phyloP scores from a whole-genome alignment of 2,797 vertebrate species.

The Rhyacichthys aspro region DNA sequence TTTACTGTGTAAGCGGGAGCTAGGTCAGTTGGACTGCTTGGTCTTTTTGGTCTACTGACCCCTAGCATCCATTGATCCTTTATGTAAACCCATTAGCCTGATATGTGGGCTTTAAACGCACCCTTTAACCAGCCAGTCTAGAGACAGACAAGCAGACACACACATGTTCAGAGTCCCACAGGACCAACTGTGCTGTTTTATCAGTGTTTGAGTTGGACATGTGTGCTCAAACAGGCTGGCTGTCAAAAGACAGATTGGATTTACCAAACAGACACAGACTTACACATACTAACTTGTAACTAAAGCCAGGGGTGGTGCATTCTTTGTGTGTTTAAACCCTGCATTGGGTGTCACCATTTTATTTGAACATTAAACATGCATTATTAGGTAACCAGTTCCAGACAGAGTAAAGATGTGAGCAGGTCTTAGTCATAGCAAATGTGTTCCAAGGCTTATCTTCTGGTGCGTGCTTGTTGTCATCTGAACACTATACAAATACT shows the following conservation, averaged over 20 bases:
- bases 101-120: constrained; percentile 39
- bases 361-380: constrained; percentile 54
- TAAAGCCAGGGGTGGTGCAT: constrained; percentile 41
- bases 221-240: constrained; percentile 44
- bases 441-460: constrained; percentile 36
- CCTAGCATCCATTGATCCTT: constrained; percentile 60
- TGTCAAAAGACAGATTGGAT: constrained; percentile 42
- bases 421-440: constrained; percentile 47
- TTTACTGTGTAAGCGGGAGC: neutral
- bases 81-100: constrained; percentile 74
- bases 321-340: constrained; percentile 23
- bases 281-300: constrained; percentile 27
- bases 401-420: constrained; percentile 55
- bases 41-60: constrained; percentile 66
- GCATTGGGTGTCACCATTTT: constrained; percentile 14
- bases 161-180: constrained; percentile 20
- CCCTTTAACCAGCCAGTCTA: constrained; percentile 15
- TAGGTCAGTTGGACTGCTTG: constrained; percentile 14
- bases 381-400: constrained; percentile 35
- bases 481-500: constrained; percentile 37
- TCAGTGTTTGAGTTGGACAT: constrained; percentile 60
- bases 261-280: constrained; percentile 7
- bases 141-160: constrained; percentile 16
- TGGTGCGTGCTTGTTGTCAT: constrained; percentile 39
- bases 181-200: constrained; percentile 30